A percentile compares a stretch with the other conserved stretches of the same genome.
phyloP scores from a whole-genome alignment of 2,113 vertebrate species.

The Aphelocoma coerulescens region DNA sequence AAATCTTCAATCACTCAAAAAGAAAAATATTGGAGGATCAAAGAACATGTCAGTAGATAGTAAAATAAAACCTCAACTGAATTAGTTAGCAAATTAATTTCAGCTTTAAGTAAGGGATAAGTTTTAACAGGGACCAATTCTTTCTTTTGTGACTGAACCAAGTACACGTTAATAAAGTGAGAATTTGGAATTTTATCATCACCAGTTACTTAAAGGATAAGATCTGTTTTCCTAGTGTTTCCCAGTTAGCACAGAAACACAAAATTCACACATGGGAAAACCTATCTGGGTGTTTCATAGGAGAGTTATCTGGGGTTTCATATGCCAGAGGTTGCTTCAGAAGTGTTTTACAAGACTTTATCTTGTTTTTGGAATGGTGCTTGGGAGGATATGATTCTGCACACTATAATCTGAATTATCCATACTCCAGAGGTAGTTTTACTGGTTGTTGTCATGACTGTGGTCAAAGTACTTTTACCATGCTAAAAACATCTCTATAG shows the following conservation, averaged over 20 bases:
- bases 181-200: not conserved
- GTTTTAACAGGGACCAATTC: not conserved
- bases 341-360: not conserved
- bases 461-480: not conserved
- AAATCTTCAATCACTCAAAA: not conserved
- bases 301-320: not conserved
- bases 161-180: not conserved
- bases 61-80: constrained; percentile 3
- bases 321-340: not conserved
- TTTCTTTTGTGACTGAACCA: not conserved
- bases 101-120: not conserved
- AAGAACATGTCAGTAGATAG: not conserved
- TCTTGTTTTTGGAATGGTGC: not conserved
- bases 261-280: not conserved
- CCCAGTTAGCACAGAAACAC: not conserved
- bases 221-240: not conserved
- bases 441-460: not conserved
- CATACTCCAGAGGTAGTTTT: not conserved
- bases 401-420: not conserved
- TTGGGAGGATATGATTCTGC: not conserved
- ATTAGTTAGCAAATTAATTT: not conserved
- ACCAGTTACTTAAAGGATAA: not conserved
- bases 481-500: not conserved
- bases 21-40: constrained; percentile 1
- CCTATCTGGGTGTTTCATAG: not conserved